Evolutionary conservation across 2,888 invertebrate species (phyloP), one percentile per base, ranked within the genome.

Genomic region (Eupithecia centaureata): DNA sequence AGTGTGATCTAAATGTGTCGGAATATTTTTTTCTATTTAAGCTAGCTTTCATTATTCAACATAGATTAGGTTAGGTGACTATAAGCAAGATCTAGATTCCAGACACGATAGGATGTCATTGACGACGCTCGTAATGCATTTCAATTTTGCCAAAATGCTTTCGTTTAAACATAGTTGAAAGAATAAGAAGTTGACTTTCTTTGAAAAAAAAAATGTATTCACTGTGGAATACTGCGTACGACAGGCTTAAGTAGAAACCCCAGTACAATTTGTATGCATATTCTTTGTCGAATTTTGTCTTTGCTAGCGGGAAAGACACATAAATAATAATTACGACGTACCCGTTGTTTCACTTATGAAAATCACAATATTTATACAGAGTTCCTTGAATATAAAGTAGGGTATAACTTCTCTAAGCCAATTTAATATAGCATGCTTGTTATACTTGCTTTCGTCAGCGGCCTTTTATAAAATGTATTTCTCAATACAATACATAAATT

Each of bases 231-330:
- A 5, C 51, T 64, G 63, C 69, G 69, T 64, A 67, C 63, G 68
- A 65, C 66, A 67, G 58, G 62, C 63, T 58, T 69, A 71, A 71
- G 72, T 71, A 69, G 62, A 64, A 72, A 71, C 66, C 63, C 72
- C 65, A 60, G 71, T 69, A 68, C 72, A 69, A 72, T 72, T 68
- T 74, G 66, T 70, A 65, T 61, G 67, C 70, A 65, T 72, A 67
- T 62, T 58, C 61, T 56, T 59, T 60, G 22, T 63, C 61, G 70
- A 63, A 59, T 59, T 63, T 68, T 68, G 63, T 61, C 66, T 56
- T 61, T 62, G 12, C 59, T 7, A 30, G 63, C 60, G 18, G 64
- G 38, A 68, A 62, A 70, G 63, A 62, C 18, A 57, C 66, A 71
- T 69, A 65, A 67, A 69, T 66, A 65, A 69, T 65, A 61, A 71